Percentiles rank a stretch among this genome's conserved stretches.
phyloP scores from a whole-genome alignment of 53 echinoderm and acorn worm genomes.

The Echinometra lucunter region DNA sequence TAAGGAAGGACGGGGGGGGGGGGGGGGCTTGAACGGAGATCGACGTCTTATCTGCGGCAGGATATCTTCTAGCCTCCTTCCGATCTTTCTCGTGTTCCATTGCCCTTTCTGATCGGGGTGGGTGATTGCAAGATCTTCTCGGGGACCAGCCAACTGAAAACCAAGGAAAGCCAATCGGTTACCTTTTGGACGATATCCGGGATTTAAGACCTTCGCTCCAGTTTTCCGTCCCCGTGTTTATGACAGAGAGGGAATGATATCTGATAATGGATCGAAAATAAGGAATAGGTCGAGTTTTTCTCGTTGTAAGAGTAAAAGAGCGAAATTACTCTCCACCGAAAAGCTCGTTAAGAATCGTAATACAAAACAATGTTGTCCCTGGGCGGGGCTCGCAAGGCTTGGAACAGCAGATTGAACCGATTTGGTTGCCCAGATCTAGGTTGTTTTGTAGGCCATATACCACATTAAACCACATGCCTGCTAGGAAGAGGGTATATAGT shows the following conservation, averaged over 20 bases:
- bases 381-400: not conserved
- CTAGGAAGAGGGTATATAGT: not conserved
- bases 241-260: constrained; percentile 21
- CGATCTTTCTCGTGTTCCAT: constrained; percentile 3
- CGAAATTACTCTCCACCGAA: not conserved
- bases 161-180: constrained; percentile 18
- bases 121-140: constrained; percentile 24
- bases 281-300: not conserved
- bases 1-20: not conserved
- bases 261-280: constrained; percentile 39
- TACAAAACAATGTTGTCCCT: constrained; percentile 47
- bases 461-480: constrained; percentile 12
- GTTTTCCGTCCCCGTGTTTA: not conserved
- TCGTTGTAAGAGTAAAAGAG: not conserved
- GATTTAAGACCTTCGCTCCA: constrained; percentile 27
- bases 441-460: constrained; percentile 25
- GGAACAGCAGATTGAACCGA: constrained; percentile 11
- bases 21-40: not conserved
- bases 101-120: not conserved
- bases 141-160: not conserved
- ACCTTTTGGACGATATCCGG: not conserved
- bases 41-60: constrained; percentile 5
- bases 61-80: not conserved
- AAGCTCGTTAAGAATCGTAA: constrained; percentile 46
- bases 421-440: constrained; percentile 34